Conservation (phyloP, 2,797 vertebrate species). For the Petrocephalus sullivani region DNA sequence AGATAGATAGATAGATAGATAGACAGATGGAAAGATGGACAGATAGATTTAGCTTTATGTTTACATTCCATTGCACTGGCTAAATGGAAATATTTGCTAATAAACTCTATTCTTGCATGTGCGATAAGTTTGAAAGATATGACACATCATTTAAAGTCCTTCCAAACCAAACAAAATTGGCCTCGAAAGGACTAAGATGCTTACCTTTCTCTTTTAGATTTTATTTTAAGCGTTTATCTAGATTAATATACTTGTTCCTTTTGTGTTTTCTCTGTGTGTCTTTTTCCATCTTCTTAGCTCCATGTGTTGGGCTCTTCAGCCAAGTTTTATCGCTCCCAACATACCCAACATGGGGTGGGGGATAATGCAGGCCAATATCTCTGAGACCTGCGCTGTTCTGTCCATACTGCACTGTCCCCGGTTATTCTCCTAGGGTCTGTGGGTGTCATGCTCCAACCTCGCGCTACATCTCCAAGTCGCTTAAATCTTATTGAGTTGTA, state of each 20-base stretch:
- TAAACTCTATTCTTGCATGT: not conserved
- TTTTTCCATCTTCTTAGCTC: not conserved
- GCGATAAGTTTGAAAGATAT: not conserved
- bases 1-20: constrained; percentile 1
- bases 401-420: not conserved
- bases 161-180: not conserved
- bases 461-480: not conserved
- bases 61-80: not conserved
- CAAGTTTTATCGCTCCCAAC: not conserved
- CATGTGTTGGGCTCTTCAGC: not conserved
- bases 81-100: not conserved
- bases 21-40: not conserved
- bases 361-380: not conserved
- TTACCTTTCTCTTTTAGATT: not conserved
- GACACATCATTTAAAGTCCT: not conserved
- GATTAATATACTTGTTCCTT: not conserved
- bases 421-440: not conserved
- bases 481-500: not conserved
- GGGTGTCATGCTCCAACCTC: not conserved
- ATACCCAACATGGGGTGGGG: not conserved
- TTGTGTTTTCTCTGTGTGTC: not conserved
- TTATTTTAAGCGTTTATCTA: not conserved
- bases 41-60: not conserved
- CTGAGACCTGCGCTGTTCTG: not conserved
- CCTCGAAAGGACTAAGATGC: not conserved